These are phyloP conservation scores for Invenusta paracnida DNA, from an alignment of 2,888 invertebrate species.

Conservation along the genomic window DNA sequence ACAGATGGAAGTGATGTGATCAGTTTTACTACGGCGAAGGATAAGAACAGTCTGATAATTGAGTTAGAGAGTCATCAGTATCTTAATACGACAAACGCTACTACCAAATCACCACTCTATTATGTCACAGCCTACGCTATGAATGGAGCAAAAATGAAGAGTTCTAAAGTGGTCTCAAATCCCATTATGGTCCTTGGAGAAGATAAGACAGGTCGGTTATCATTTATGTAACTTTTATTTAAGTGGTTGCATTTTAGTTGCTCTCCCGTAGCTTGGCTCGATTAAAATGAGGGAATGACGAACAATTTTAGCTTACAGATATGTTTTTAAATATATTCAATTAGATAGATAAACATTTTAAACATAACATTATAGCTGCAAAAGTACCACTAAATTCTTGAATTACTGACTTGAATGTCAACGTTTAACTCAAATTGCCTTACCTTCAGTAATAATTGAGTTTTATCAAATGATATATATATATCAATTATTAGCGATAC, in stretches of 20 bases:
- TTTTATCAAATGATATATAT: no score
- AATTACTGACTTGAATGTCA: no score
- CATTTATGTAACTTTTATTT: no score
- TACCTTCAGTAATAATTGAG: no score
- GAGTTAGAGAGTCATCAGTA: not conserved
- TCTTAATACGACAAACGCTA: conserved; percentile 27
- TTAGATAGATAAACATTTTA: no score
- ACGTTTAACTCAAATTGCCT: no score
- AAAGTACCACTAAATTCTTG: no score
- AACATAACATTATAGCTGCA: no score
- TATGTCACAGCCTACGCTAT: conserved; percentile 49
- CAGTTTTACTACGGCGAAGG: not conserved
- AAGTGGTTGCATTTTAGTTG: no score
- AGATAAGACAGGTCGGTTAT: conserved; percentile 37
- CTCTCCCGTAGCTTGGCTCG: no score
- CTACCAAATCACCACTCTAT: conserved; percentile 47
- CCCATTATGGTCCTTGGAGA: conserved; percentile 49
- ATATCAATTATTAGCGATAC: no score
- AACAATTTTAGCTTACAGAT: not conserved
- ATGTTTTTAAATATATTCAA: not conserved
- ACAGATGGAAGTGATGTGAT: not conserved
- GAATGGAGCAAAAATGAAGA: conserved; percentile 44
- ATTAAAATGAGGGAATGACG: no score
- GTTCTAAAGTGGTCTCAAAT: conserved; percentile 42
- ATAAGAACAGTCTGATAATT: not conserved